These are phyloP conservation scores for Myotis yumanensis DNA, from an alignment of 2,113 vertebrate genomes.

Conservation along the genomic window DNA sequence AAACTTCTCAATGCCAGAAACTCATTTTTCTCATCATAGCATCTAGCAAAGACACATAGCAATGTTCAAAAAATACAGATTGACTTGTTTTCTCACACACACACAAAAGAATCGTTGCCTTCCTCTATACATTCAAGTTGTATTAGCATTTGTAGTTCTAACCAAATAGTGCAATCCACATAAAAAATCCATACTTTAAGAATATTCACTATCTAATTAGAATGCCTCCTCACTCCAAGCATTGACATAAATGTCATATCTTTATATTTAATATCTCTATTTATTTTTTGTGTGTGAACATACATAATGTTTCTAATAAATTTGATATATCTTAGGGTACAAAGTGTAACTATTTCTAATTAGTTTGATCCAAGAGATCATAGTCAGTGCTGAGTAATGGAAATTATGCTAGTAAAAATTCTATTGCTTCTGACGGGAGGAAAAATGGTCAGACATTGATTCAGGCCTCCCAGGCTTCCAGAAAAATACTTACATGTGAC, in stretches of 20 bases:
- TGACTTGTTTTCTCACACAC: background rate
- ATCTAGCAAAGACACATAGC: background rate
- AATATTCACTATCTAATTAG: constrained; percentile 69
- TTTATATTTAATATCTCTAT: constrained; percentile 78
- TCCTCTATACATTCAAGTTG: background rate
- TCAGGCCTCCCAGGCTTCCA: constrained; percentile 64
- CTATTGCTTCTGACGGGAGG: constrained; percentile 68
- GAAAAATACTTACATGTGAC: constrained; percentile 76
- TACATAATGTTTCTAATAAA: constrained; percentile 80
- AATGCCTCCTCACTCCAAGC: constrained; percentile 68
- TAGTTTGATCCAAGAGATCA: constrained; percentile 81
- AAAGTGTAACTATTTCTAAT: constrained; percentile 83
- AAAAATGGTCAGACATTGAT: constrained; percentile 62
- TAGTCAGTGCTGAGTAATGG: constrained; percentile 80
- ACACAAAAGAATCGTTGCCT: background rate
- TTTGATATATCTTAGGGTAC: constrained; percentile 71
- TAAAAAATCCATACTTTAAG: constrained; percentile 38
- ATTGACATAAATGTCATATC: constrained; percentile 68
- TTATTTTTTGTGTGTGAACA: constrained; percentile 73
- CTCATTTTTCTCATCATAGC: background rate
- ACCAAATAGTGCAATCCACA: background rate
- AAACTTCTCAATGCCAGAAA: background rate
- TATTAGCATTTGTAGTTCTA: constrained; percentile 49
- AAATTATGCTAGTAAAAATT: constrained; percentile 83
- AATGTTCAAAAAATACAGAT: background rate